Evolutionary conservation across 1,140 invertebrate genomes (phyloP).

Genomic region (Dryas iulia): DNA sequence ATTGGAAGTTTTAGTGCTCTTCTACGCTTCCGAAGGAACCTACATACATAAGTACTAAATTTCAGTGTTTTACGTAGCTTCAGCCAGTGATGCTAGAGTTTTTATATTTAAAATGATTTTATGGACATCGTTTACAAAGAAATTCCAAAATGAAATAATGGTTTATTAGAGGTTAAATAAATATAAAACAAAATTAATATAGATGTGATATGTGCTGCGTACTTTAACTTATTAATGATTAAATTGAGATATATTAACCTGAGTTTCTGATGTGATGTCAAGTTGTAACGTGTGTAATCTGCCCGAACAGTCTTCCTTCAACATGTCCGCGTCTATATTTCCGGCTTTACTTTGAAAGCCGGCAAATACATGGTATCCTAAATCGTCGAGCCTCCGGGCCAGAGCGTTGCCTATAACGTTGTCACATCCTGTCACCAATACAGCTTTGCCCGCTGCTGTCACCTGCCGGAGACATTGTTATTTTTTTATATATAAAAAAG

Average conservation of each 20-base stretch:
- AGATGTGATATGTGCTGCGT: too few species aligned
- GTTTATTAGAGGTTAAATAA: too few species aligned
- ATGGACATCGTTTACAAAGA: too few species aligned
- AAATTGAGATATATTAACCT: conserved; percentile 71
- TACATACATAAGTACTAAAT: too few species aligned
- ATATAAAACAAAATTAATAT: too few species aligned
- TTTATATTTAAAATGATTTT: too few species aligned
- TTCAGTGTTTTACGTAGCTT: too few species aligned
- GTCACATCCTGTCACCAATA: conserved; percentile 93
- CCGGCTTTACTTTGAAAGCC: conserved; percentile 85
- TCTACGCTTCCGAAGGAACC: too few species aligned
- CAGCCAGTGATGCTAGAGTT: too few species aligned
- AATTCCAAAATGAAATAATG: too few species aligned
- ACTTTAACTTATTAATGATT: too few species aligned
- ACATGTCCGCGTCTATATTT: conserved; percentile 85
- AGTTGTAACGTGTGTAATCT: conserved; percentile 87
- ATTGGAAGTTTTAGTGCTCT: too few species aligned
- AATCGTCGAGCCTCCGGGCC: conserved; percentile 87
- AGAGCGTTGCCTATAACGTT: conserved; percentile 88
- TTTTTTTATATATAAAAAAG: not conserved
- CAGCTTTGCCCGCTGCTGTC: conserved; percentile 87
- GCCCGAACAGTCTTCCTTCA: conserved; percentile 88
- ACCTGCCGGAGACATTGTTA: conserved; percentile 79
- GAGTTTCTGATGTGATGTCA: conserved; percentile 87
- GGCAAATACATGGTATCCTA: conserved; percentile 91